Evolutionary conservation across 2,888 invertebrate species (phyloP).

Genomic region (Ctena decussata): DNA sequence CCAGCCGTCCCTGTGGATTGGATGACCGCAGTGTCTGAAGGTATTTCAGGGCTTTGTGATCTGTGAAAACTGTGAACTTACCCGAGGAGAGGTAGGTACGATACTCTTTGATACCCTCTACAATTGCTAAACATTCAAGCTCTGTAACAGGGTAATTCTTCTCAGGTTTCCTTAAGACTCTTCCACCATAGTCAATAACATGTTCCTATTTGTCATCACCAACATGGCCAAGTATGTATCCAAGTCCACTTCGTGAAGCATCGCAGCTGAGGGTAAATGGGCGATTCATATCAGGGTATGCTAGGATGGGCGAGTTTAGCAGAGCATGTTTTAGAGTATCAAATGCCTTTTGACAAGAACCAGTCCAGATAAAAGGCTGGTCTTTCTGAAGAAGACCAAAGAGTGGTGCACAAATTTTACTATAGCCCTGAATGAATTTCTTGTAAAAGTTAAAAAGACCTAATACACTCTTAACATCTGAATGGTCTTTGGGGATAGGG

Average conservation of each 20-base stretch:
- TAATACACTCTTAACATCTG: conserved; percentile 14
- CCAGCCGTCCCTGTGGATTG: conserved; percentile 42
- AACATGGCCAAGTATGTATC: conserved; percentile 58
- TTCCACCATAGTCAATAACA: conserved; percentile 53
- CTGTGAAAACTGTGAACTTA: conserved; percentile 54
- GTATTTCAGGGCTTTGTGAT: conserved; percentile 52
- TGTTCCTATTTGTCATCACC: conserved; percentile 40
- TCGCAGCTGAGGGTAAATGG: conserved; percentile 58
- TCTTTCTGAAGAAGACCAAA: conserved; percentile 24
- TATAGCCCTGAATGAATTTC: conserved; percentile 46
- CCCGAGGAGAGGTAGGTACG: conserved; percentile 38
- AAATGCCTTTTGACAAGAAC: conserved; percentile 49
- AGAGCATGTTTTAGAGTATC: conserved; percentile 50
- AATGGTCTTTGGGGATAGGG: conserved; percentile 2
- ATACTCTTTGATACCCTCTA: conserved; percentile 51
- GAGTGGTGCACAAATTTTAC: conserved; percentile 50
- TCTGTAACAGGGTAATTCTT: conserved; percentile 42
- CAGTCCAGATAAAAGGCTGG: conserved; percentile 24
- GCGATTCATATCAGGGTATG: conserved; percentile 51
- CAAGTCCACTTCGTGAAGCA: conserved; percentile 48
- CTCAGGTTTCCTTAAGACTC: conserved; percentile 29
- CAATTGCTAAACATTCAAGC: conserved; percentile 51
- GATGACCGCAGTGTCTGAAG: conserved; percentile 24
- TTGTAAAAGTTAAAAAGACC: conserved; percentile 46
- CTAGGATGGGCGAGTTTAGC: conserved; percentile 59